A percentile compares a stretch with the other conserved stretches of the same genome.
phyloP scores from a whole-genome alignment of 2,113 vertebrate genomes.

The Phodopus roborovskii region DNA sequence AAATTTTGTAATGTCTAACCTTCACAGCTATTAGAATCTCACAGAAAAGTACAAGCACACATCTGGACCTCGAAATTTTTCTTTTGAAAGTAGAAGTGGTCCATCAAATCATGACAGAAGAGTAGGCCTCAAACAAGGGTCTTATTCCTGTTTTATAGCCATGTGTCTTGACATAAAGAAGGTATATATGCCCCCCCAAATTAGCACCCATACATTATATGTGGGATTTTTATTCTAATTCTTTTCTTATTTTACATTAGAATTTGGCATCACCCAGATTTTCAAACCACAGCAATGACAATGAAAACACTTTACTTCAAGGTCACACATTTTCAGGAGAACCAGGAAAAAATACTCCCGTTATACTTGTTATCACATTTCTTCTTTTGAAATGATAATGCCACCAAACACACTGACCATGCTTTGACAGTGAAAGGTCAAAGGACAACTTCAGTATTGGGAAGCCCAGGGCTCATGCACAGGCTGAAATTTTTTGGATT shows the following conservation, averaged over 20 bases:
- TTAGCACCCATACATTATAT: not conserved
- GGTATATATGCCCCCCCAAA: not conserved
- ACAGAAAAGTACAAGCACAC: constrained; percentile 42
- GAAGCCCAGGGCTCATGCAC: not conserved
- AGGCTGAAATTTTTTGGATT: constrained; percentile 65
- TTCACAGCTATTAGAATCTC: constrained; percentile 51
- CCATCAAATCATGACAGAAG: not conserved
- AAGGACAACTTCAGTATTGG: constrained; percentile 59
- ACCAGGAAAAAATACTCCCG: not conserved
- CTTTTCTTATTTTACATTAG: constrained; percentile 45
- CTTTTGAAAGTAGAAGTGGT: constrained; percentile 18
- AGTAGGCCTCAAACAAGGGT: not conserved
- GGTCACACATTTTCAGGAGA: not conserved
- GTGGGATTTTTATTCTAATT: constrained; percentile 21
- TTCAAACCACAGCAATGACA: not conserved
- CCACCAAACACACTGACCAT: not conserved
- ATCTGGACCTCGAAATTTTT: not conserved
- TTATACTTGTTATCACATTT: not conserved
- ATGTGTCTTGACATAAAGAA: not conserved
- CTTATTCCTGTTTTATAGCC: not conserved
- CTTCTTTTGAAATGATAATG: not conserved
- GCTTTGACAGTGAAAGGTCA: constrained; percentile 17
- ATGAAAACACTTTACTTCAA: constrained; percentile 58
- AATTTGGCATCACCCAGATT: constrained; percentile 11
- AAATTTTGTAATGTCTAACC: not conserved